Conservation (phyloP, 2,113 vertebrate genomes). For the Seriola quinqueradiata region DNA sequence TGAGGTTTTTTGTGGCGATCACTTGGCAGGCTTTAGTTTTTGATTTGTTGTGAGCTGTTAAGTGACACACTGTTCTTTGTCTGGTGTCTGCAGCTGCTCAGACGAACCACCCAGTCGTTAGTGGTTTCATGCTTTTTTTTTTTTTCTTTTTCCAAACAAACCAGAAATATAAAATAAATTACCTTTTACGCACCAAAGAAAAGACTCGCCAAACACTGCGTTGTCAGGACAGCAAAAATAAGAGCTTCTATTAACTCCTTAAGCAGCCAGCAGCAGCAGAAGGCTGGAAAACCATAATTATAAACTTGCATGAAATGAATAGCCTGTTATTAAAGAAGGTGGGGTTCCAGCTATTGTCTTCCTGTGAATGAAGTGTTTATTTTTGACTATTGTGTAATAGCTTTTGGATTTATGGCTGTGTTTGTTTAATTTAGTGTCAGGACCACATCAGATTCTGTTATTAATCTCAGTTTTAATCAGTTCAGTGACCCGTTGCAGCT, state of each 20-base stretch:
- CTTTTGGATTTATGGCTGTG: slow-evolving; percentile 36
- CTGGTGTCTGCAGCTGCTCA: neutral
- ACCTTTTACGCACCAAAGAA: slow-evolving; percentile 24
- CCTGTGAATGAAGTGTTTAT: slow-evolving; percentile 42
- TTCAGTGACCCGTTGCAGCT: slow-evolving; percentile 51
- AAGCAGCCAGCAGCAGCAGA: slow-evolving; percentile 7
- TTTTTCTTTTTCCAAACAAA: slow-evolving; percentile 16
- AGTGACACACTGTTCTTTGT: too few relatives aligned
- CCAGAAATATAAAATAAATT: slow-evolving; percentile 12
- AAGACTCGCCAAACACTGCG: neutral
- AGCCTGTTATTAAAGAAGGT: slow-evolving; percentile 45
- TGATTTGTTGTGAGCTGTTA: neutral
- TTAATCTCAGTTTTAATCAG: slow-evolving; percentile 57
- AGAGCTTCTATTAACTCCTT: slow-evolving; percentile 19
- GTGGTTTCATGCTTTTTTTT: neutral
- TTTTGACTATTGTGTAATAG: slow-evolving; percentile 62
- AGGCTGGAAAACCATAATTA: slow-evolving; percentile 31
- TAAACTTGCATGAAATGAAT: slow-evolving; percentile 28
- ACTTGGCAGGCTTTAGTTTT: slow-evolving; percentile 1
- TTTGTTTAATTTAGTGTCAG: slow-evolving; percentile 57
- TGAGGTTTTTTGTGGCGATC: neutral
- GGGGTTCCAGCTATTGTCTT: slow-evolving; percentile 25
- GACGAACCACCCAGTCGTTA: neutral
- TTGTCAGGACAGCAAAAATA: neutral
- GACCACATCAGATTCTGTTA: slow-evolving; percentile 52